Evolutionary conservation across 2,113 vertebrate genomes (phyloP), one percentile per base, ranked within the genome.

Genomic region (Colistium nudipinnis): DNA sequence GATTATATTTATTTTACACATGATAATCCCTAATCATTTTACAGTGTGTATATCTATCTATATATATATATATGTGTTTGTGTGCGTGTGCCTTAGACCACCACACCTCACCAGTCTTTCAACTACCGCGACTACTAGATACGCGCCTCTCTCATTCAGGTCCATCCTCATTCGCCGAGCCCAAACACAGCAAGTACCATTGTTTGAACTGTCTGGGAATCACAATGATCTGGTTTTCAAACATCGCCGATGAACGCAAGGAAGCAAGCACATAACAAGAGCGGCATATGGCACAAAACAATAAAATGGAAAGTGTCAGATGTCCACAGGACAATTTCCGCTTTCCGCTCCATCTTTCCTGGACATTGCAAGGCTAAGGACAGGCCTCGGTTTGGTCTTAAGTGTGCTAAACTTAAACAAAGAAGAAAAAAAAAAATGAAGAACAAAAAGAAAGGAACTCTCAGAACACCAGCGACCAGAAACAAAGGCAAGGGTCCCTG

Each of bases 201-300:
- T 96, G 95, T 95, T 95, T 95, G 93, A 96, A 96, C 95, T 83
- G 88, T 88, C 89, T 45, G 82, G 62, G 90, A 92, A 76, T 83
- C 90, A 93, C 88, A 89, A 88, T 82, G 88, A 86, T 91, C 83
- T 55, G 88, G 74, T 83, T 79, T 89, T 81, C 81, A 83, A 70
- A 92, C 91, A 92, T 89, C 92, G 94, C 94, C 92, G 92, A 92
- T 85, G 80, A 77, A 87, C 65, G 9, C 70, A 67, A 81, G 38
- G 48, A 89, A 82, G 71, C 72, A 80, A 85, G 83, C 82, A 78
- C 79, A 71, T 71, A 74, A 54, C 85, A 85, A 83, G 61, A 82
- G 75, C 62, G 44, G 70, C 70, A 59, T 88, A 90, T 91, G 89
- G 89, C 91, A 91, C 88, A 65, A 86, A 87, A 83, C 49, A 54